A percentile compares a stretch with the other conserved stretches of the same genome.
Evolutionary conservation across 1,140 invertebrate genomes (phyloP).

Genomic region (Lepidurus apus): DNA sequence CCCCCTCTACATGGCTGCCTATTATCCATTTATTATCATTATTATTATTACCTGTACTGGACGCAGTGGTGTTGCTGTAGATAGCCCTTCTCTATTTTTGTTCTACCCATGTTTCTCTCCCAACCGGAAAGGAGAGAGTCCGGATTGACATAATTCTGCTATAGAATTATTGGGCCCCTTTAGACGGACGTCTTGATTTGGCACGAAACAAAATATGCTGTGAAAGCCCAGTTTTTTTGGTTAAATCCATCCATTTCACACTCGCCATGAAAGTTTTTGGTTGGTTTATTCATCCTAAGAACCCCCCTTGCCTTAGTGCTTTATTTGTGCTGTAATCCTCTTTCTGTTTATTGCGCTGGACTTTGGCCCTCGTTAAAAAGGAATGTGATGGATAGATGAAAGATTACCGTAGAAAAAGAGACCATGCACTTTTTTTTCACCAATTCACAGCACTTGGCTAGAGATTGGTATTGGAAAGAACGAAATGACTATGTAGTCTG

Average conservation of each 20-base stretch:
- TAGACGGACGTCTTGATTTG: not conserved
- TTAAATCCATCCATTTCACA: conserved; percentile 18
- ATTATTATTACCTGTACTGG: not conserved
- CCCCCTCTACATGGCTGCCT: not conserved
- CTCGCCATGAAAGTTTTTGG: not conserved
- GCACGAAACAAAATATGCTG: not conserved
- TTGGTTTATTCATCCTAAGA: not conserved
- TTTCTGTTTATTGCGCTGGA: conserved; percentile 6
- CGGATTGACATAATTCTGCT: not conserved
- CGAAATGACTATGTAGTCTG: not conserved
- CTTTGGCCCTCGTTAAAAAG: not conserved
- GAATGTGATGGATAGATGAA: conserved; percentile 8
- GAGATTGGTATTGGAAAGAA: not conserved
- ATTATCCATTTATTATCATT: conserved; percentile 5
- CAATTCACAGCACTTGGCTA: not conserved
- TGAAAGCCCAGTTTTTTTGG: not conserved
- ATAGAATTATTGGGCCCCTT: not conserved
- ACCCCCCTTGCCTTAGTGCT: conserved; percentile 17
- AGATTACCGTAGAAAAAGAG: not conserved
- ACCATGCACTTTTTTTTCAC: not conserved
- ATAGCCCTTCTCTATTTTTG: not conserved
- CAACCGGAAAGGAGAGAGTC: not conserved
- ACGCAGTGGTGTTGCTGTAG: conserved; percentile 20
- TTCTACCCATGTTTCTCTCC: conserved; percentile 18
- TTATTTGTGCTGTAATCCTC: not conserved